A percentile compares a stretch with the other conserved stretches of the same genome.
Conservation (phyloP, 1,140 invertebrate species). For the Manduca sexta region DNA sequence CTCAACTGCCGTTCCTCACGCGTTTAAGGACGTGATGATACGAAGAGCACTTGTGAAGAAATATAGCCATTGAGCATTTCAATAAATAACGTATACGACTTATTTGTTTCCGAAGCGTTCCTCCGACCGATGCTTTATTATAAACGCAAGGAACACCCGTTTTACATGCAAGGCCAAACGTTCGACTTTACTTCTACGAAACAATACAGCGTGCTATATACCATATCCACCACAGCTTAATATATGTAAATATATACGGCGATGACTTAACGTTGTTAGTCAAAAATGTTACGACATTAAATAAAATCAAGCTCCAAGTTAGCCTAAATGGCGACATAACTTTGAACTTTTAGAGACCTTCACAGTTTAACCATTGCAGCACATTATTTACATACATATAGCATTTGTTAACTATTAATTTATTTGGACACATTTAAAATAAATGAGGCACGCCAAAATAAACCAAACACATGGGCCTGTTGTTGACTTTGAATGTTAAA, state of each 20-base stretch:
- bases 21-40: not conserved
- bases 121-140: not conserved
- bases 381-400: conserved; percentile 14
- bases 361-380: conserved; percentile 10
- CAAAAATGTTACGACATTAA: conserved; percentile 7
- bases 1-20: too few relatives aligned
- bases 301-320: conserved; percentile 13
- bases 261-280: not conserved
- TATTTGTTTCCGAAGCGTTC: not conserved
- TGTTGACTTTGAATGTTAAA: too few relatives aligned
- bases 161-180: conserved; percentile 39
- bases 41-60: not conserved
- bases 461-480: too few relatives aligned
- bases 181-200: conserved; percentile 48
- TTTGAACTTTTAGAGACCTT: conserved; percentile 17
- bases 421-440: too few relatives aligned
- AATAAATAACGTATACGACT: too few relatives aligned
- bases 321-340: conserved; percentile 13
- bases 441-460: too few relatives aligned
- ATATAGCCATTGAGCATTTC: too few relatives aligned
- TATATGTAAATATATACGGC: not conserved
- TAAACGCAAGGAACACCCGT: conserved; percentile 14
- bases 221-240: not conserved
- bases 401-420: not conserved
- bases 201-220: conserved; percentile 40